These are phyloP conservation scores for Mesoclemmys tuberculata DNA, from an alignment of 2,113 vertebrate species.

Conservation along the genomic window DNA sequence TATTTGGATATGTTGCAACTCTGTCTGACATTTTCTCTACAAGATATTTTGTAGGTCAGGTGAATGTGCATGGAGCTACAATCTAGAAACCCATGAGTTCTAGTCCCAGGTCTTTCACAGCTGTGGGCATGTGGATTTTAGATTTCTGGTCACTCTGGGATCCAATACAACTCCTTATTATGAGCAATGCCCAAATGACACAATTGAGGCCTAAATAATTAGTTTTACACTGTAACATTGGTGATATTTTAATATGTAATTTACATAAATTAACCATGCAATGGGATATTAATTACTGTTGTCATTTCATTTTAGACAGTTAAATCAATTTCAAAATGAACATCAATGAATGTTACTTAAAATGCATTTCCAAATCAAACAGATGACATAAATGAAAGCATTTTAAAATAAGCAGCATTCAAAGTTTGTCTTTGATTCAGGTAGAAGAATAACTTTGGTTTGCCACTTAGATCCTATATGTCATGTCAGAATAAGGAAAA, in stretches of 20 bases:
- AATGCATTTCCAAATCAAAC: conserved; percentile 64
- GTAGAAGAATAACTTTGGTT: conserved; percentile 40
- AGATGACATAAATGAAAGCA: conserved; percentile 42
- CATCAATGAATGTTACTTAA: conserved; percentile 57
- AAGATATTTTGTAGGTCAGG: background rate
- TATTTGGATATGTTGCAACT: background rate
- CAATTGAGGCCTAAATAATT: conserved; percentile 39
- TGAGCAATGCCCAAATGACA: background rate
- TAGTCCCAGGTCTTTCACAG: conserved; percentile 28
- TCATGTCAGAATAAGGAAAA: conserved; percentile 45
- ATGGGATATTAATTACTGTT: conserved; percentile 60
- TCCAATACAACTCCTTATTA: background rate
- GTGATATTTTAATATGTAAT: conserved; percentile 48
- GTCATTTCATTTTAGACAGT: conserved; percentile 57
- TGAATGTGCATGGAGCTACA: conserved; percentile 1
- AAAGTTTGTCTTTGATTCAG: conserved; percentile 17
- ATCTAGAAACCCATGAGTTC: background rate
- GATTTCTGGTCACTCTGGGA: conserved; percentile 3
- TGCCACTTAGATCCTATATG: conserved; percentile 27
- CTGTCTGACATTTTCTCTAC: conserved; percentile 16
- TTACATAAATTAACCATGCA: conserved; percentile 67
- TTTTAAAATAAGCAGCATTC: conserved; percentile 51
- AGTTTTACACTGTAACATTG: conserved; percentile 10
- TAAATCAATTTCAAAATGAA: conserved; percentile 59
- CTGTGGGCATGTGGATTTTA: background rate